phyloP scores from a whole-genome alignment of 2,797 vertebrate genomes.

The Danio jaintianensis region DNA sequence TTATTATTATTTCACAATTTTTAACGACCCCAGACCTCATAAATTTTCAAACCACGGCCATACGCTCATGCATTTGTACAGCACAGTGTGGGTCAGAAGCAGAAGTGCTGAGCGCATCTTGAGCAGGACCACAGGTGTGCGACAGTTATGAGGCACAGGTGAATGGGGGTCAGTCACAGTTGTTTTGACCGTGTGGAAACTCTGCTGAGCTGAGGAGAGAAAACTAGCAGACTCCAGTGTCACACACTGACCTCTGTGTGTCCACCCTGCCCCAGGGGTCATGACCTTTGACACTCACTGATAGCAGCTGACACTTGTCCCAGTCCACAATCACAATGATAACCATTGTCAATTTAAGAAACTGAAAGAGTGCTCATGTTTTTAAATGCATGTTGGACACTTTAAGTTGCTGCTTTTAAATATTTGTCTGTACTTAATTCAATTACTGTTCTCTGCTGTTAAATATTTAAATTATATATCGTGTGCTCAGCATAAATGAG shows the following conservation, averaged over 20 bases:
- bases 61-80: too few relatives aligned
- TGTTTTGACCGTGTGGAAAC: conserved; percentile 17
- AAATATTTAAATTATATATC: too few relatives aligned
- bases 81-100: too few relatives aligned
- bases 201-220: conserved; percentile 21
- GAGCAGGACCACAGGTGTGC: neutral
- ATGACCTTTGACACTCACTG: conserved; percentile 10
- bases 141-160: conserved; percentile 18
- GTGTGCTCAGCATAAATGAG: too few relatives aligned
- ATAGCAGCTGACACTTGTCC: conserved; percentile 33
- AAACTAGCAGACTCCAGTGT: conserved; percentile 14
- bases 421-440: neutral
- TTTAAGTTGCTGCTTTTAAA: neutral
- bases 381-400: neutral
- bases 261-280: conserved; percentile 29
- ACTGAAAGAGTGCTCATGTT: neutral
- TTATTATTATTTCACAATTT: too few relatives aligned
- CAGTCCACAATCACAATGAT: neutral
- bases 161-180: conserved; percentile 5
- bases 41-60: too few relatives aligned
- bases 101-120: neutral
- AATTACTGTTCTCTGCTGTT: neutral
- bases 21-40: too few relatives aligned
- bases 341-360: neutral
- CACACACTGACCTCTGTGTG: conserved; percentile 42